phyloP scores from a whole-genome alignment of 2,888 invertebrate genomes.

The Rhyacophila evoluta region DNA sequence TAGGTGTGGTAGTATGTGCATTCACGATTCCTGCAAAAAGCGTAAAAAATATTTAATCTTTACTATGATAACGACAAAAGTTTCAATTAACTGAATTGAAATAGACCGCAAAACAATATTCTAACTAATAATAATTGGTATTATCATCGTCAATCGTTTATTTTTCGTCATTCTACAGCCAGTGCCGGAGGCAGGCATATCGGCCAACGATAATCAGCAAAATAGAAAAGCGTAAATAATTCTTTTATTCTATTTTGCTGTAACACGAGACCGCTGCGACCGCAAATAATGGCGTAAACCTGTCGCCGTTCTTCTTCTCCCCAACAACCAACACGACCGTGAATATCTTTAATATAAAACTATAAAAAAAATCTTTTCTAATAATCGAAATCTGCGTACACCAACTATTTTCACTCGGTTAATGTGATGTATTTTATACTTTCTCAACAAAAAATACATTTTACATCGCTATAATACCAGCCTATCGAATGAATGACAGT shows the following conservation, averaged over 20 bases:
- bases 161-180: neutral
- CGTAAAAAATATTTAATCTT: too few species aligned
- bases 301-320: neutral
- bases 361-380: neutral
- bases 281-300: neutral
- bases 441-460: neutral
- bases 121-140: slow-evolving; percentile 1
- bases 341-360: neutral
- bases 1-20: too few species aligned
- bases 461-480: too few species aligned
- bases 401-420: neutral
- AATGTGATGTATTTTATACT: neutral
- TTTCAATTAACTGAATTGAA: neutral
- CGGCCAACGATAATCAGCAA: neutral
- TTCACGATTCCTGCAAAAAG: too few species aligned
- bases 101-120: neutral
- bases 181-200: neutral
- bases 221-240: slow-evolving; percentile 32
- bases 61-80: too few species aligned
- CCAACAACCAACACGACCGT: neutral
- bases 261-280: neutral
- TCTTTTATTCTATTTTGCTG: slow-evolving; percentile 40
- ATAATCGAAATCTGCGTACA: neutral
- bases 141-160: neutral
- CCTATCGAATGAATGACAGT: too few species aligned